Evolutionary conservation across 1,140 invertebrate species (phyloP).

Genomic region (Drosophila arawakana): DNA sequence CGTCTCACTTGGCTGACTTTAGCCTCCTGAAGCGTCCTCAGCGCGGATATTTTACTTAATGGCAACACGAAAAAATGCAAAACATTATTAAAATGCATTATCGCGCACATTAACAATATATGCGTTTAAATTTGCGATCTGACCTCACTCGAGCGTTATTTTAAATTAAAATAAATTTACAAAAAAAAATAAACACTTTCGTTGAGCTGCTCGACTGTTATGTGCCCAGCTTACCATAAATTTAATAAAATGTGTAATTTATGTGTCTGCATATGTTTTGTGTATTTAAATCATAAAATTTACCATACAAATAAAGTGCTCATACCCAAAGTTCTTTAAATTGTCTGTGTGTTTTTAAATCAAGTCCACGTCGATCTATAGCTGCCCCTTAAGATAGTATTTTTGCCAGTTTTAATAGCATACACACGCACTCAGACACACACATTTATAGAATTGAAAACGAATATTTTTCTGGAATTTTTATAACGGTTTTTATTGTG

Average conservation of each 20-base stretch:
- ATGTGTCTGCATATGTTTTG: too few species aligned
- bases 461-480: conserved; percentile 37
- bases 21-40: conserved; percentile 4
- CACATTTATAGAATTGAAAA: conserved; percentile 13
- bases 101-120: neutral
- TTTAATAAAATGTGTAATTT: too few species aligned
- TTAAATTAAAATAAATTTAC: too few species aligned
- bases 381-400: neutral
- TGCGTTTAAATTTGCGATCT: neutral
- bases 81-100: conserved; percentile 2
- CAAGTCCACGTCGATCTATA: neutral
- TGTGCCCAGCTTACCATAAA: too few species aligned
- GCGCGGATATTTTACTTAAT: conserved; percentile 13
- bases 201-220: too few species aligned
- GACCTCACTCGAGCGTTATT: too few species aligned
- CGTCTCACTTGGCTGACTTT: neutral
- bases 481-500: conserved; percentile 46
- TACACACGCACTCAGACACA: neutral
- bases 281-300: too few species aligned
- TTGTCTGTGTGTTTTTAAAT: neutral
- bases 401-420: conserved; percentile 14
- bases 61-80: neutral
- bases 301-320: too few species aligned
- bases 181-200: neutral
- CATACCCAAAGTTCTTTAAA: neutral